Conservation (phyloP, 2,797 vertebrate genomes). For the Atherinosoma microstoma region DNA sequence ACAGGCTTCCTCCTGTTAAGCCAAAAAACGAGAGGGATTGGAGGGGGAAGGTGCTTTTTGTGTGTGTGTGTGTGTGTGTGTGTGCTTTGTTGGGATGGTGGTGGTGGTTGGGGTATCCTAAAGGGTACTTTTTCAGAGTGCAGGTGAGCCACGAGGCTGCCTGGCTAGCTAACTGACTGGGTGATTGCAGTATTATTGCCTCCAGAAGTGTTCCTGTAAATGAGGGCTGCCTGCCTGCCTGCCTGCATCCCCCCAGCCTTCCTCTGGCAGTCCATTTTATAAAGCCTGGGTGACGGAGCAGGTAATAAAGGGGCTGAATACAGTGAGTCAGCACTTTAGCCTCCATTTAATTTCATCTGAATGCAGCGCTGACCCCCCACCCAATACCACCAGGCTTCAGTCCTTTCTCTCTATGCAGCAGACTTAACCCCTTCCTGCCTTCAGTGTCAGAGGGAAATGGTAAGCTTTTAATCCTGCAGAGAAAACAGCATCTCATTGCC, state of each 20-base stretch:
- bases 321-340: slow-evolving; percentile 86
- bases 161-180: slow-evolving; percentile 42
- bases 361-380: slow-evolving; percentile 57
- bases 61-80: slow-evolving; percentile 13
- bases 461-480: slow-evolving; percentile 38
- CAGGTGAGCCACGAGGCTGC: slow-evolving; percentile 58
- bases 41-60: slow-evolving; percentile 6
- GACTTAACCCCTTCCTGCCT: slow-evolving; percentile 80
- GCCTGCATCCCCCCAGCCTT: slow-evolving; percentile 41
- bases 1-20: slow-evolving; percentile 60
- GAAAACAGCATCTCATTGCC: slow-evolving; percentile 32
- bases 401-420: slow-evolving; percentile 54
- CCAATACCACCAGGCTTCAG: slow-evolving; percentile 52
- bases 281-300: slow-evolving; percentile 80
- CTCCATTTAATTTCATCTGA: slow-evolving; percentile 83
- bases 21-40: slow-evolving; percentile 39
- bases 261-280: slow-evolving; percentile 68
- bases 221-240: slow-evolving; percentile 65
- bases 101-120: slow-evolving; percentile 29
- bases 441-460: slow-evolving; percentile 27
- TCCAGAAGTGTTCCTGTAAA: slow-evolving; percentile 78
- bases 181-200: slow-evolving; percentile 68
- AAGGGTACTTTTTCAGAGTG: slow-evolving; percentile 47
- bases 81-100: slow-evolving; percentile 14
- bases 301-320: slow-evolving; percentile 80